A percentile compares a stretch with the other conserved stretches of the same genome.
Conservation (phyloP, 2,888 invertebrate species). For the Latheticus oryzae region DNA sequence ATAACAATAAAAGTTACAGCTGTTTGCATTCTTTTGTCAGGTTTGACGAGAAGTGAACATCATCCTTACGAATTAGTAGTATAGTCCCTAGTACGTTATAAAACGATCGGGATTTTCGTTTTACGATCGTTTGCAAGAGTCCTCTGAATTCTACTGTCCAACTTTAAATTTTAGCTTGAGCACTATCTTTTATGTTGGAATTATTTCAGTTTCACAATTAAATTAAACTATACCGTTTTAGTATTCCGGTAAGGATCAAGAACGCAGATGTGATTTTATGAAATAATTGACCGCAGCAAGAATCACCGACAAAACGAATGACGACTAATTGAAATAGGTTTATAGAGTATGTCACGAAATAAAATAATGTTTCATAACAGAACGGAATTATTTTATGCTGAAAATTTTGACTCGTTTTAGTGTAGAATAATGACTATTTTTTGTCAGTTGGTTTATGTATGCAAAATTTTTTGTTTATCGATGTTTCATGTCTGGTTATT, state of each 20-base stretch:
- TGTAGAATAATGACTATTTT: too few relatives aligned
- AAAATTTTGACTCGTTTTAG: too few relatives aligned
- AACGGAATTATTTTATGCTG: too few relatives aligned
- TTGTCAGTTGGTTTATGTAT: too few relatives aligned
- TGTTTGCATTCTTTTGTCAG: slow-evolving; percentile 31
- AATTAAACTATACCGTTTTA: slow-evolving; percentile 45
- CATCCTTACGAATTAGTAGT: slow-evolving; percentile 50
- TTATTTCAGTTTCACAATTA: slow-evolving; percentile 50
- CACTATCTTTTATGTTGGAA: slow-evolving; percentile 49
- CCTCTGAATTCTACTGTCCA: slow-evolving; percentile 55
- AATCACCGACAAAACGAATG: slow-evolving; percentile 15
- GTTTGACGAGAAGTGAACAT: slow-evolving; percentile 45
- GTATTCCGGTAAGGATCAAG: slow-evolving; percentile 12
- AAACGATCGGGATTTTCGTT: slow-evolving; percentile 54
- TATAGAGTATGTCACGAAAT: too few relatives aligned
- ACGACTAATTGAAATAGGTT: slow-evolving; percentile 10
- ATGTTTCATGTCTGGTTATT: slow-evolving; percentile 23
- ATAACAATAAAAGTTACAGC: slow-evolving; percentile 18
- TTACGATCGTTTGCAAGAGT: slow-evolving; percentile 51
- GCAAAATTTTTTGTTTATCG: slow-evolving; percentile 11
- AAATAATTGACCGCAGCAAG: slow-evolving; percentile 32
- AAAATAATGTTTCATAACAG: too few relatives aligned
- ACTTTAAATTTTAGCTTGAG: slow-evolving; percentile 53
- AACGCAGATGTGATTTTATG: slow-evolving; percentile 26
- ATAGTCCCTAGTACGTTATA: slow-evolving; percentile 53